Base-by-base conservation (phyloP, 2,888 invertebrate genomes). In the Hybos culiciformis region DNA sequence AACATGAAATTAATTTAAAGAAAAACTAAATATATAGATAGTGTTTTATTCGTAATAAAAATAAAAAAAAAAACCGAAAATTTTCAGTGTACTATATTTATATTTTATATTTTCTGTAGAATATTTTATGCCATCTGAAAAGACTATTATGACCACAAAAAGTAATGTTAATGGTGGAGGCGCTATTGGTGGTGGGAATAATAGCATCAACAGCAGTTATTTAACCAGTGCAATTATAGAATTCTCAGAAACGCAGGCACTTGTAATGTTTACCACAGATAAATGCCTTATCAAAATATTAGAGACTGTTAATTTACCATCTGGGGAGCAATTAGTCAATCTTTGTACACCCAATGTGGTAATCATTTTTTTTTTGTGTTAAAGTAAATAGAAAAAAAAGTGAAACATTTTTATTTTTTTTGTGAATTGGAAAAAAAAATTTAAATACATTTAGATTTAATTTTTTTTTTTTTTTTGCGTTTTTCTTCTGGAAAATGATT, bases 291-390 rank as follows among this genome's bases (percentile, higher is more conserved):
- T 67, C 5, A 60, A 58, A 48, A 51, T 60, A 21, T 48, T 67
- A 39, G 65, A 67, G 43, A 47, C 52, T 1, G 56, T 61, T 26
- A 42, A 53, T 17, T 47, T 66, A 29, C 41, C 50, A 4, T 39
- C 57, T 18, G 62, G 62, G 18, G 61, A 63, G 32, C 64, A 64
- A 47, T 48, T 67, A 31, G 53, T 67, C 12, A 63, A 65, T 48
- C 55, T 67, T 12, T 66, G 66, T 45, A 56, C 62, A 34, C 67
- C 67, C 12, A 57, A 57, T 53, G 61, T 67, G 46, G 57, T 66
- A 50, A 57, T 53, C 9, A 12, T 37, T 5, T 8, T 15, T 37
- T 41, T 36, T 23, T 29, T 21, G 11, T 39, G 15, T 11, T 14
- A 32, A 20, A 4, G 4, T 19, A 38, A 24, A 24, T 38, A 15